phyloP scores from a whole-genome alignment of 2,113 vertebrate species.

The Bufo gargarizans region DNA sequence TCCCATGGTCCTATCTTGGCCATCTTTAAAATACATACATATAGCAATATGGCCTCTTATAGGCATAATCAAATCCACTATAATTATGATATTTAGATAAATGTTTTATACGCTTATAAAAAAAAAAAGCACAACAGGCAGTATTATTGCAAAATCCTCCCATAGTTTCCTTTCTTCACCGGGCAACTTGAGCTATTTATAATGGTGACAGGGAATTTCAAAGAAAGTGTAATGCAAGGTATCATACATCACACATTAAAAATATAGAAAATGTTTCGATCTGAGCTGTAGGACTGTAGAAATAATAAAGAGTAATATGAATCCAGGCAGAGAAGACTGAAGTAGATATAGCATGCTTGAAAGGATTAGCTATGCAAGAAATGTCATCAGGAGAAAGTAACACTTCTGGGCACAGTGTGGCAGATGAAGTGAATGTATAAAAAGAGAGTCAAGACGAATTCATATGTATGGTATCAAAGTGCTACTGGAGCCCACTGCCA shows the following conservation, averaged over 20 bases:
- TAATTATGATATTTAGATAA: too few species aligned
- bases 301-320: background rate
- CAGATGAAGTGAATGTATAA: background rate
- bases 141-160: too few species aligned
- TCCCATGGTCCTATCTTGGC: too few species aligned
- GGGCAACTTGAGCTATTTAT: background rate
- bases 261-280: background rate
- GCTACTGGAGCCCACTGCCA: background rate
- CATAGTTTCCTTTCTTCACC: too few species aligned
- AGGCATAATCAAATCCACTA: too few species aligned
- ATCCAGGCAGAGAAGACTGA: background rate
- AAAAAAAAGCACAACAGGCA: too few species aligned
- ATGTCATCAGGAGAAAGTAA: background rate
- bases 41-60: too few species aligned
- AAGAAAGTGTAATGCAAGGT: background rate
- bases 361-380: background rate
- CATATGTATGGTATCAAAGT: background rate
- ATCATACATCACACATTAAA: background rate
- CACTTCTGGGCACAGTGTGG: background rate
- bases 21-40: too few species aligned
- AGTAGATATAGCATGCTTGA: background rate
- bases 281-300: background rate
- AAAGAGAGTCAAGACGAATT: background rate
- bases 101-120: too few species aligned
- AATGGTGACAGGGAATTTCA: background rate